Conservation (phyloP, 1,140 invertebrate genomes). For the Nymphalis io region DNA sequence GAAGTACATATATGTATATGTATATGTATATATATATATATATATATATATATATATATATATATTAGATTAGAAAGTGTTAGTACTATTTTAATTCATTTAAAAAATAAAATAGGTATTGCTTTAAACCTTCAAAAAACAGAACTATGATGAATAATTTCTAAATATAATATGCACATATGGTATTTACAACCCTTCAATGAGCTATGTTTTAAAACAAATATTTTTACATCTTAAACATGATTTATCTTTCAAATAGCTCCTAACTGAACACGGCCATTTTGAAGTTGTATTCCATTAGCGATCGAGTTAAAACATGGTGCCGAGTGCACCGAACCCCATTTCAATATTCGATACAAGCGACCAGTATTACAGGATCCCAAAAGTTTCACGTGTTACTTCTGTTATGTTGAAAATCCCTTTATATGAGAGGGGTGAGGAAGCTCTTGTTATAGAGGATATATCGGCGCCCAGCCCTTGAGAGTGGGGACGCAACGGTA, state of each 20-base stretch:
- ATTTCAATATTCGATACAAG: slow-evolving; percentile 60
- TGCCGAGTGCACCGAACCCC: slow-evolving; percentile 73
- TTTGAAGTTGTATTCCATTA: slow-evolving; percentile 65
- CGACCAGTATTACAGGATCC: slow-evolving; percentile 53
- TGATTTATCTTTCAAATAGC: slow-evolving; percentile 31
- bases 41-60: too few species aligned
- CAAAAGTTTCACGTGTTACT: slow-evolving; percentile 26
- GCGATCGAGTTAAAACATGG: slow-evolving; percentile 73
- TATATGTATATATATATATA: too few species aligned
- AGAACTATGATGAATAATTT: too few species aligned
- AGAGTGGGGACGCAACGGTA: slow-evolving; percentile 69
- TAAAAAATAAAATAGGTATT: too few species aligned
- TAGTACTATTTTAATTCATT: too few species aligned
- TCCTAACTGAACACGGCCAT: slow-evolving; percentile 55
- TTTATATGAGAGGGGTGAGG: slow-evolving; percentile 36
- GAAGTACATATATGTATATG: not conserved
- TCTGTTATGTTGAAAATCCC: slow-evolving; percentile 21
- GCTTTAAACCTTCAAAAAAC: too few species aligned
- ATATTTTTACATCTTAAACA: slow-evolving; percentile 17
- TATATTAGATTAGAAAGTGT: too few species aligned
- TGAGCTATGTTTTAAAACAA: not conserved
- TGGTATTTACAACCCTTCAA: not conserved
- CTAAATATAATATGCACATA: not conserved
- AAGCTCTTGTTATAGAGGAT: slow-evolving; percentile 49
- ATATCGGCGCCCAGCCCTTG: slow-evolving; percentile 57